Base-by-base conservation (phyloP, 2,797 vertebrate species). In the Serranus cabrilla region DNA sequence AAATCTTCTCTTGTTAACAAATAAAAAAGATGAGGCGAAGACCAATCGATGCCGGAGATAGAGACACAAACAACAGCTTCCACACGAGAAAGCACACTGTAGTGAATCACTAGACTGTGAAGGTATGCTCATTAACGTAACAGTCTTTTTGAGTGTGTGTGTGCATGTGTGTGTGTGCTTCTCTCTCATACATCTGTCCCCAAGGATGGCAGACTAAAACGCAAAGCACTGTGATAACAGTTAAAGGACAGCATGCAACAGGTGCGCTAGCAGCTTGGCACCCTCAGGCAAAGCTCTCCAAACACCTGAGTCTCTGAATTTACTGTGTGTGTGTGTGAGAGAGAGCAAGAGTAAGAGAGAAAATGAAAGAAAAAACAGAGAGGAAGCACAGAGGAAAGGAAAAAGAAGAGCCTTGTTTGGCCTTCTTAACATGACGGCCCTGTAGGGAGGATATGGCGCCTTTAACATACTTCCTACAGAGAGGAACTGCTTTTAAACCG, bases 21-120 rank as follows among this genome's bases (percentile, higher is more conserved):
- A 67, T 79, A 39, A 67, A 70, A 65, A 58, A 85, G 20, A 72
- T 2, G 13, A 83, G 50, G 86, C 68, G 86, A 85, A 85, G 75
- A 65, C 56, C 54, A 59, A 76, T 80, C 50, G 76, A 56, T n/a
- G 56, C 54, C 70, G 71, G 62, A 78, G 60, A 83, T 58, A 40
- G 87, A 83, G 76, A 88, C 76, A 82, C 78, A 86, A 86, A 77
- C 82, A 76, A 71, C 79, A 63, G 65, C 73, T 66, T 65, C 66
- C 61, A 21, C 61, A 39, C 20, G 34, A 81, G 77, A 81, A 83
- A 74, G 75, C 59, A 63, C 71, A 63, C 56, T 57, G 75, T 79
- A 76, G 80, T 82, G 69, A 91, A 77, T 71, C 84, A 86, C 72
- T 54, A 85, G 85, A 89, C 89, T 89, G 90, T 91, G 75, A 91